Evolutionary conservation across 2,113 vertebrate genomes (phyloP).

Genomic region (Boleophthalmus pectinirostris): DNA sequence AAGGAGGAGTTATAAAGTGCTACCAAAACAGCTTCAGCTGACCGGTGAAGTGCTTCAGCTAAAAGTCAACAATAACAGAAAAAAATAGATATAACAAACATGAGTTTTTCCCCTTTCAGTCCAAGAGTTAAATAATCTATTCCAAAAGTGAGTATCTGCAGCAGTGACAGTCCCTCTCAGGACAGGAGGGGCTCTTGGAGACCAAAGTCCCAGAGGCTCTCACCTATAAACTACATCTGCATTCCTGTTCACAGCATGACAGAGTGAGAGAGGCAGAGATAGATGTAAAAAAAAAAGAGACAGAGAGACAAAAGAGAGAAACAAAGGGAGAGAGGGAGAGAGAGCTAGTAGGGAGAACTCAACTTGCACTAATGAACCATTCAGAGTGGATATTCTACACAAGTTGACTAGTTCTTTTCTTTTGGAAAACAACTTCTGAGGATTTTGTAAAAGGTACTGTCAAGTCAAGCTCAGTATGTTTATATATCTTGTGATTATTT

Average conservation of each 20-base stretch:
- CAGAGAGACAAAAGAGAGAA: not conserved
- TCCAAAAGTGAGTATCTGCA: not conserved
- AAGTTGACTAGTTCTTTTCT: conserved; percentile 19
- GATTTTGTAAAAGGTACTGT: conserved; percentile 52
- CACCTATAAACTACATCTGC: not conserved
- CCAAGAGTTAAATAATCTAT: not conserved
- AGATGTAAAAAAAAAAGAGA: no score
- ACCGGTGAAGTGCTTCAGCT: no score
- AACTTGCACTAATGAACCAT: conserved; percentile 44
- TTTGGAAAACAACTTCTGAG: conserved; percentile 14
- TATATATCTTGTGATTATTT: not conserved
- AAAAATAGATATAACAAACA: no score
- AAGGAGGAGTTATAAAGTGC: no score
- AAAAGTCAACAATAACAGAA: no score
- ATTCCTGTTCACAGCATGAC: not conserved
- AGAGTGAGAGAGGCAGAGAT: not conserved
- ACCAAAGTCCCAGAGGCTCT: not conserved
- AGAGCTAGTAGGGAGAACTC: not conserved
- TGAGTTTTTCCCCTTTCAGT: not conserved
- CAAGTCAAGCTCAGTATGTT: not conserved
- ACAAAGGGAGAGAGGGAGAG: not conserved
- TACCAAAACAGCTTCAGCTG: no score
- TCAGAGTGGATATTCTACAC: conserved; percentile 32
- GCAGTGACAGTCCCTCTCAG: not conserved
- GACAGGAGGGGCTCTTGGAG: not conserved